Percentiles rank a stretch among this genome's conserved stretches.
Conservation (phyloP, 2,888 invertebrate genomes). For the Dryococelus australis region DNA sequence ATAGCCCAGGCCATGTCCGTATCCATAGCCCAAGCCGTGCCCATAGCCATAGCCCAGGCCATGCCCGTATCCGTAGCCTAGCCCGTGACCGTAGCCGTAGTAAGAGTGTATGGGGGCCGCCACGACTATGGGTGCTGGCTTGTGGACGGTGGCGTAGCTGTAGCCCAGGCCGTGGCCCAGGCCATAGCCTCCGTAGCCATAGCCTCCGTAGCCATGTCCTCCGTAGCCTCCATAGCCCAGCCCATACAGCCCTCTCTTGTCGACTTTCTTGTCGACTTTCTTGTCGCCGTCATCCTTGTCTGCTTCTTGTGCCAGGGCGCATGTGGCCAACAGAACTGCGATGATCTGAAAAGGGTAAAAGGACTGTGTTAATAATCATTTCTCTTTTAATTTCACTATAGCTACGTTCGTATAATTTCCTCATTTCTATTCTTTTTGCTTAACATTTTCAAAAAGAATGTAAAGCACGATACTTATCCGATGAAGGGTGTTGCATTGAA, state of each 20-base stretch:
- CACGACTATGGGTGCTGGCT: not conserved
- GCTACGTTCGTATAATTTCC: too few relatives aligned
- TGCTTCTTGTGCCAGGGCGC: not conserved
- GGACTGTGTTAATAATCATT: too few relatives aligned
- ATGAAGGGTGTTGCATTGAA: too few relatives aligned
- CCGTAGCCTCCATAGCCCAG: not conserved
- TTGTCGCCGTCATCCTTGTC: conserved; percentile 4
- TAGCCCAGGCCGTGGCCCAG: conserved; percentile 11
- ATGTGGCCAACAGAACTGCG: not conserved
- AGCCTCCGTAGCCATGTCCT: not conserved
- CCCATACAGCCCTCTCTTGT: not conserved
- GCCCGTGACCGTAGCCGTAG: conserved; percentile 42
- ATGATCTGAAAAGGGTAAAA: not conserved
- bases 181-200: not conserved
- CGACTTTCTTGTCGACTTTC: not conserved
- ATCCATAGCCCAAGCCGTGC: conserved; percentile 36
- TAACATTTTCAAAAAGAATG: too few relatives aligned
- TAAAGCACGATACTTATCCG: too few relatives aligned
- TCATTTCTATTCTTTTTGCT: too few relatives aligned
- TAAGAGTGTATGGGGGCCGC: not conserved
- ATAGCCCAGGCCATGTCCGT: conserved; percentile 37
- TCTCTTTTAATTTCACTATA: too few relatives aligned
- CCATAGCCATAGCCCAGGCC: conserved; percentile 46
- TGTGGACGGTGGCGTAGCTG: not conserved
- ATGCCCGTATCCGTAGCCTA: conserved; percentile 46